Evolutionary conservation across 2,113 vertebrate species (phyloP).

Genomic region (Tragulus kanchil): DNA sequence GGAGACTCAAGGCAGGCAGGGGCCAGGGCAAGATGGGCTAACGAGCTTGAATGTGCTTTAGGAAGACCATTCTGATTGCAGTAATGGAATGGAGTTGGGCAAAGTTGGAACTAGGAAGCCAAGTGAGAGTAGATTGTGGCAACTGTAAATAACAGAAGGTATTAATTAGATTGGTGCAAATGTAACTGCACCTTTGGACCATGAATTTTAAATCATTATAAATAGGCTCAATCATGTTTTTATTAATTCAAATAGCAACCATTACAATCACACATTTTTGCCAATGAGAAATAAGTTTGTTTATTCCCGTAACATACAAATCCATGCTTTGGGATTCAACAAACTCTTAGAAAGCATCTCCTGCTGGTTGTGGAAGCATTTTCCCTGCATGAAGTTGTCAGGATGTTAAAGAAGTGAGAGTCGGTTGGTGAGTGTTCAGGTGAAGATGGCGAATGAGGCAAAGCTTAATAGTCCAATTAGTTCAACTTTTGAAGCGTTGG

Average conservation of each 20-base stretch:
- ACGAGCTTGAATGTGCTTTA: not conserved
- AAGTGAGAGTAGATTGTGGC: not conserved
- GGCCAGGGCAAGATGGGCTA: not conserved
- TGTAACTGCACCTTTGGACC: not conserved
- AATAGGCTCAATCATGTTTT: not conserved
- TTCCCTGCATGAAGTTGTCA: not conserved
- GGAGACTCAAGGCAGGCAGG: not conserved
- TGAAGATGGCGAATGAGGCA: not conserved
- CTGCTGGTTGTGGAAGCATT: not conserved
- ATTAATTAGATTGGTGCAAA: not conserved
- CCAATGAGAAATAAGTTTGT: not conserved
- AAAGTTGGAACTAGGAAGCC: not conserved
- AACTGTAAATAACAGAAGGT: not conserved
- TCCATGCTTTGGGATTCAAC: not conserved
- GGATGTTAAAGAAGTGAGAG: not conserved
- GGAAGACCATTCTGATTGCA: not conserved
- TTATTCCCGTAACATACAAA: not conserved
- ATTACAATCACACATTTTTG: not conserved
- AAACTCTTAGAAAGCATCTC: not conserved
- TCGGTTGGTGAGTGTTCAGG: not conserved
- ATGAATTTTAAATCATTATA: not conserved
- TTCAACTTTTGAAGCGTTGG: not conserved
- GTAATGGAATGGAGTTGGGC: not conserved
- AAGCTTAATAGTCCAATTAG: not conserved
- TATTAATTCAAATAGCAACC: not conserved